Evolutionary conservation across 2,113 vertebrate genomes (phyloP), one percentile per base, ranked within the genome.

Genomic region (Penelope pileata): DNA sequence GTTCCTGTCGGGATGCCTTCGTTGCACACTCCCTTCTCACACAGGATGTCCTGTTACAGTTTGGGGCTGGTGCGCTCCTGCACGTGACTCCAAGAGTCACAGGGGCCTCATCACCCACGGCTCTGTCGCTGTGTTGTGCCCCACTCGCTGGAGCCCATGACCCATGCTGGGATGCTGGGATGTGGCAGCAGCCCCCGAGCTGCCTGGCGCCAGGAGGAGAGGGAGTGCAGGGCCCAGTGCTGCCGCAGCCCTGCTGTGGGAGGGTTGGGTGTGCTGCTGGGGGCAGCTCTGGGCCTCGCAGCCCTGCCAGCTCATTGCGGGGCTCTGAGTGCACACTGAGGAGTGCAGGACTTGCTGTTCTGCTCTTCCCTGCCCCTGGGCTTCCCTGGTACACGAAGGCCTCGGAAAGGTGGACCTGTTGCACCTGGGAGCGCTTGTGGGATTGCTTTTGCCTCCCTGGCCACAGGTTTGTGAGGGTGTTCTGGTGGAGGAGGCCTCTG

Each of bases 31-130:
- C 43, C n/a, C 15, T 76, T 83, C 70, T 95, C 64, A 91, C 58
- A 62, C 90, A 88, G 90, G 90, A 94, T 91, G 91, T 93, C 95
- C 93, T 95, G 72, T 83, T 86, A 59, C 30, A 58, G 16, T 58
- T 26, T 8, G 6, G 73, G 88, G 83, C 53, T 24, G 36, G 29
- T 63, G 70, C 91, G 58, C 54, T 80, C 36, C 72, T 77, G 70
- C 60, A 43, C 0, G 0, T 50, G 80, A 43, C 51, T 81, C 34
- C 11, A 43, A 70, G 82, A 45, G 0, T 0, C 23, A 9, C 36
- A 42, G 75, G 67, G 56, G 50, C 68, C 38, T n/a, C 5, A 0
- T 2, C 16, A 45, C 50, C 58, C 1, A 2, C 8, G 22, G 4
- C 51, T 62, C 64, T 50, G 6, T 2, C 2, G 4, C 12, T 32